phyloP scores from a whole-genome alignment of 2,888 invertebrate genomes.

The Thera obeliscata region DNA sequence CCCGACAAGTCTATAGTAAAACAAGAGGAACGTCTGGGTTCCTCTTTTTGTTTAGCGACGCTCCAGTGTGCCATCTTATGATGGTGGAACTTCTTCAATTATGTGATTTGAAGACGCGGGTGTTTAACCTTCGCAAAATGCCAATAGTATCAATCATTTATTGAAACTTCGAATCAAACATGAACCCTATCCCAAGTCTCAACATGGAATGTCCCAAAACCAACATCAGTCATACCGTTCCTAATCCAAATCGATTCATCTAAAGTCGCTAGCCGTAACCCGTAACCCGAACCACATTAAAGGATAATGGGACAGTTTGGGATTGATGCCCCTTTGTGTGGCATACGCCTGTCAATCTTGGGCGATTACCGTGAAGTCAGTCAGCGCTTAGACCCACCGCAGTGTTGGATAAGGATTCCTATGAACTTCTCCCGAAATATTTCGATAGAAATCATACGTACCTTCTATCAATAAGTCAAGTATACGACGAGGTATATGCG shows the following conservation, averaged over 20 bases:
- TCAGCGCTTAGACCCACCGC: conserved; percentile 65
- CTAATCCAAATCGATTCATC: conserved; percentile 70
- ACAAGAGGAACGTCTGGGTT: too few relatives aligned
- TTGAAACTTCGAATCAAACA: not conserved
- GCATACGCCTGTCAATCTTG: conserved; percentile 62
- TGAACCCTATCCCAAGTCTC: not conserved
- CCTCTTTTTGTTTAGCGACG: too few relatives aligned
- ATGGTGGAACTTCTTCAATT: not conserved
- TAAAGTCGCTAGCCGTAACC: conserved; percentile 58
- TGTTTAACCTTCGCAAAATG: not conserved
- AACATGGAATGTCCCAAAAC: conserved; percentile 24
- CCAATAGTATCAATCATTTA: not conserved
- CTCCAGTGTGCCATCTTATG: too few relatives aligned
- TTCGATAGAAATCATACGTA: not conserved
- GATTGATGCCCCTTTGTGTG: conserved; percentile 58
- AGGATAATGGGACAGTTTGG: conserved; percentile 67
- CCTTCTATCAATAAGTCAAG: too few relatives aligned
- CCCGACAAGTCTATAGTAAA: too few relatives aligned
- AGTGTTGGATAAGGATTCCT: conserved; percentile 39
- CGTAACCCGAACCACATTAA: conserved; percentile 73
- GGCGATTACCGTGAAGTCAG: conserved; percentile 66
- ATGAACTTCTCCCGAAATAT: conserved; percentile 1
- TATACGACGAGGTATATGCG: not conserved
- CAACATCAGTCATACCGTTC: conserved; percentile 45
- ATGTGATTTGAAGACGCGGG: not conserved